A percentile compares a stretch with the other conserved stretches of the same genome.
These are phyloP conservation scores for Rallus crepitans DNA, from an alignment of 2,797 vertebrate genomes.

Conservation along the genomic window DNA sequence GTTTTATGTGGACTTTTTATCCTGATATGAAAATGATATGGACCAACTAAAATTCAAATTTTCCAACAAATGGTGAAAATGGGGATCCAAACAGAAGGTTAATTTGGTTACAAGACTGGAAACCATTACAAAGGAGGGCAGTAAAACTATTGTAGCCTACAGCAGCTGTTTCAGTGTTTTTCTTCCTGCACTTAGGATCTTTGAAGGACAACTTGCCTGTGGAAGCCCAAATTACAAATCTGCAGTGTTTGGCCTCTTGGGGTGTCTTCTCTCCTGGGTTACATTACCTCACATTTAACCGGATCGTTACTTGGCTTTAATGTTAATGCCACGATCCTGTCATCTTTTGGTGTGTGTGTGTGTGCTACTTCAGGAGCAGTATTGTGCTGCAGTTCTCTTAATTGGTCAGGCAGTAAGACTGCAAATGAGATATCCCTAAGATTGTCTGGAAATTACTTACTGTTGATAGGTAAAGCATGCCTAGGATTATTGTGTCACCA, in stretches of 20 bases:
- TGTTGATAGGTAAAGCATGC: constrained; percentile 37
- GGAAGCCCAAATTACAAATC: not conserved
- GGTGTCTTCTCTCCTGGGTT: not conserved
- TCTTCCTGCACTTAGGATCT: not conserved
- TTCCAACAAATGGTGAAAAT: not conserved
- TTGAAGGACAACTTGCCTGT: not conserved
- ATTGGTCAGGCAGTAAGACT: constrained; percentile 44
- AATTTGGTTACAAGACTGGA: not conserved
- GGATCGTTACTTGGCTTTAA: not conserved
- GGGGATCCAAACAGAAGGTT: not conserved
- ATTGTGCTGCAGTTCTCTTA: constrained; percentile 25
- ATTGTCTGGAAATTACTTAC: constrained; percentile 29
- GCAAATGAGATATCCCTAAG: constrained; percentile 50
- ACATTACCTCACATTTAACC: not conserved
- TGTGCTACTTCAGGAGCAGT: not conserved
- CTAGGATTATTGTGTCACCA: constrained; percentile 30
- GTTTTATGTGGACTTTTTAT: not conserved
- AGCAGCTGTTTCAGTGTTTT: not conserved
- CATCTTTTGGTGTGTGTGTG: not conserved
- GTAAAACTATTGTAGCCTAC: not conserved
- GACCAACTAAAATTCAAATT: not conserved
- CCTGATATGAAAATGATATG: not conserved
- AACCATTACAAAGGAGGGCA: not conserved
- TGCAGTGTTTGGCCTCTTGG: not conserved
- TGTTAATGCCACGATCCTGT: not conserved